Evolutionary conservation across 2,888 invertebrate species (phyloP).

Genomic region (Aphrophora alni): DNA sequence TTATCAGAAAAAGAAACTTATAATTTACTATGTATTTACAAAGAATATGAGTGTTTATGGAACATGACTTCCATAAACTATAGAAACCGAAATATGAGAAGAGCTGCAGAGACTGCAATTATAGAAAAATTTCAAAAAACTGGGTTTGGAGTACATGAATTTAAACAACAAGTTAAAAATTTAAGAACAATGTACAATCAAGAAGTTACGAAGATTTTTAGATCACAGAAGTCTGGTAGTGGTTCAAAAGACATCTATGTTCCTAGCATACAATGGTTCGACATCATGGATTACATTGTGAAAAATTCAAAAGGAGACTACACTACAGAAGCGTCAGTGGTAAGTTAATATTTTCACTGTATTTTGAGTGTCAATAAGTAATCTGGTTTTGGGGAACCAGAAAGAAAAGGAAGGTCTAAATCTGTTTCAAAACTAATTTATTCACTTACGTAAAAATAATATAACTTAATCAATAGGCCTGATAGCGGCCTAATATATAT

Average conservation of each 20-base stretch:
- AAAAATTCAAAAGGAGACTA: constrained; percentile 32
- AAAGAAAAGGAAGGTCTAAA: too few relatives aligned
- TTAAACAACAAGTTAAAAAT: constrained; percentile 62
- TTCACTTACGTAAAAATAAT: too few relatives aligned
- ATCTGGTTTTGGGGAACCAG: too few relatives aligned
- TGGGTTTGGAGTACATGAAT: too few relatives aligned
- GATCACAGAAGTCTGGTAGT: constrained; percentile 29
- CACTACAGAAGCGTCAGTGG: neutral
- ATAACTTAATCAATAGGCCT: too few relatives aligned
- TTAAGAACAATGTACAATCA: constrained; percentile 61
- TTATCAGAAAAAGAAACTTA: constrained; percentile 61
- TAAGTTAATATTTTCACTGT: constrained; percentile 21
- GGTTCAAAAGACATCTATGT: constrained; percentile 34
- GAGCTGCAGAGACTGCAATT: constrained; percentile 66
- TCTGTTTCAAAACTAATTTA: too few relatives aligned
- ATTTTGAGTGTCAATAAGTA: too few relatives aligned
- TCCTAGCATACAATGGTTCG: constrained; percentile 37
- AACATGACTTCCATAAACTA: constrained; percentile 59
- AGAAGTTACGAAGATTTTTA: constrained; percentile 60
- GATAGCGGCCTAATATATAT: too few relatives aligned
- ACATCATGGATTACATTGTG: constrained; percentile 34
- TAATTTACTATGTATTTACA: constrained; percentile 61
- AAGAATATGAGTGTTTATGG: constrained; percentile 62
- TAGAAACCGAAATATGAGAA: constrained; percentile 57
- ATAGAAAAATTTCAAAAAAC: too few relatives aligned